phyloP scores from a whole-genome alignment of 2,888 invertebrate species.

The Eugnorisma glareosa region DNA sequence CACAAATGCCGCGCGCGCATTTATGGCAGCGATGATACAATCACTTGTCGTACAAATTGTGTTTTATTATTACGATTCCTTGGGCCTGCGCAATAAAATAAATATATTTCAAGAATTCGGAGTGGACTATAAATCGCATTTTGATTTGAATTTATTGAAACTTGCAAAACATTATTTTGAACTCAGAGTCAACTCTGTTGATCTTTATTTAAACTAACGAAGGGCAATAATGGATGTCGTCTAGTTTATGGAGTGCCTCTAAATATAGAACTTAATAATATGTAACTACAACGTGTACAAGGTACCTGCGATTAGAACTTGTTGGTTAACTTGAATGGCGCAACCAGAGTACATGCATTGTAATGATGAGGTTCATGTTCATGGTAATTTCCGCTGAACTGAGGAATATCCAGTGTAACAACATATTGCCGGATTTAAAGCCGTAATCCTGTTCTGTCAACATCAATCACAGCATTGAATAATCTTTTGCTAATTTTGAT shows the following conservation, averaged over 20 bases:
- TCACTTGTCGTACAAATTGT: conserved; percentile 66
- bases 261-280: conserved; percentile 38
- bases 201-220: conserved; percentile 14
- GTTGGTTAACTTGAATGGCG: conserved; percentile 26
- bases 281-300: conserved; percentile 7
- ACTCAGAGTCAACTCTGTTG: conserved; percentile 2
- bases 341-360: not conserved
- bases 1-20: conserved; percentile 59
- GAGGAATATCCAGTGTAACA: not conserved
- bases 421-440: too few relatives aligned
- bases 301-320: conserved; percentile 23
- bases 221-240: not conserved
- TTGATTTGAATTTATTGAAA: conserved; percentile 51
- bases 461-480: not conserved
- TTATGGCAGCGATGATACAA: conserved; percentile 68
- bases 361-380: conserved; percentile 21
- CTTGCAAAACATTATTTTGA: conserved; percentile 25
- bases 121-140: conserved; percentile 32
- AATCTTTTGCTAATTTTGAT: not conserved
- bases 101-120: conserved; percentile 51
- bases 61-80: conserved; percentile 60
- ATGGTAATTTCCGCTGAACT: conserved; percentile 16
- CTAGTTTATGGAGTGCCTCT: conserved; percentile 5
- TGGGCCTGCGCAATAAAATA: conserved; percentile 39
- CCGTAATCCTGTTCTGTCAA: not conserved